Evolutionary conservation across 2,888 invertebrate species (phyloP), one percentile per base, ranked within the genome.

Genomic region (Cryptocephalus moraei): DNA sequence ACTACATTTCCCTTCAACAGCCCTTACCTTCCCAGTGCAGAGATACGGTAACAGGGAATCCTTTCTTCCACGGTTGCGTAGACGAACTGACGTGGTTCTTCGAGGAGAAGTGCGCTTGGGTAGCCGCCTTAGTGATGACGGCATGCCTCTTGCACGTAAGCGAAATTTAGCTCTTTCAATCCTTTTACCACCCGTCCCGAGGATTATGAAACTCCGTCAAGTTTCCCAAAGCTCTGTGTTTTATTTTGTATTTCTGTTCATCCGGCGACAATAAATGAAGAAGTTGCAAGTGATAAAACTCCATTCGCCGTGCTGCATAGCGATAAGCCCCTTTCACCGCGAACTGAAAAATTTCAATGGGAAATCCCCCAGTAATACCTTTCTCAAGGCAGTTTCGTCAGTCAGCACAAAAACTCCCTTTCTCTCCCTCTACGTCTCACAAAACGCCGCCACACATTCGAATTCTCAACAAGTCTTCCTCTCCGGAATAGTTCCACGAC

Each of bases 11-110:
- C 50, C 63, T 88, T 56, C 78, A 80, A 60, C 86, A 90, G 62
- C 90, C 91, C 0, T 67, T 92, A 46, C 91, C 92, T 0, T 74
- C 81, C 1, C 86, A 88, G 52, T 92, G 92, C 64, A 78, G 91
- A 9, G 90, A 91, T 68, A 83, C 87, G 0, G 88, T 91, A 10
- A 91, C 89, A 2, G 91, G 92, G 44, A 91, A 91, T 68, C 86
- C 89, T 1, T 91, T 85, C 71, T 88, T 84, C 71, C 84, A 89
- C 63, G 91, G 92, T 12, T 93, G 92, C 62, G 84, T 90, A 2
- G 88, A 90, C 53, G 88, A 89, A 63, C 72, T 92, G 55, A 87
- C 90, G n/a, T 88, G 88, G 84, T 90, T 85, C 67, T 75, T 92
- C 55, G 90, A 91, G 65, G 81, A 82, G 47, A 86, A 88, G 68